Base-by-base conservation (phyloP, 1,140 invertebrate species). In the Chironomus tepperi region DNA sequence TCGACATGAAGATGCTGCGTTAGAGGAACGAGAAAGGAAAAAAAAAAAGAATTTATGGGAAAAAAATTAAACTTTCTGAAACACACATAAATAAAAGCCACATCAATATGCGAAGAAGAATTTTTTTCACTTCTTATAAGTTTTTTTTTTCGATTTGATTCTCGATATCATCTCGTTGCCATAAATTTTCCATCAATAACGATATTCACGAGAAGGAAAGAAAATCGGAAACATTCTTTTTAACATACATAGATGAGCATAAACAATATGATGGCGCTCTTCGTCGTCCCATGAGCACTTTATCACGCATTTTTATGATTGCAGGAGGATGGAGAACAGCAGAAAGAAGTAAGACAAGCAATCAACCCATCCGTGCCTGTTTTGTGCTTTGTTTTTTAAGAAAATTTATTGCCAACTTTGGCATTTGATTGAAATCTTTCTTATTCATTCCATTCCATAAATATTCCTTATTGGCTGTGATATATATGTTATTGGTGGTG, bases 1-100 rank as follows among this genome's bases (percentile, higher is more conserved):
- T n/a, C 12, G 47, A 57, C 47, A 15, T 57, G 47, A 57, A 57
- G 12, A 9, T 57, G 47, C 47, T 57, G 47, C 47, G 12, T 15
- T 57, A 18, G 16, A 19, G 9, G 65, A 34, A 34, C 24, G 24
- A 34, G 24, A 2, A 34, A 34, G 24, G 5, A 34, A 1, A 34
- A 34, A 34, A 34, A 34, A 34, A n/a, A n/a, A 70, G 19, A 70
- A 70, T 19, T 70, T 70, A 21, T 70, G 65, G 47, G 47, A 16
- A 70, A 70, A 70, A 70, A 70, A 70, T 70, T 70, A 70, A 70
- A 70, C 65, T 70, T 70, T 70, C 18, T 70, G 19, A 70, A 70
- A 19, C 16, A 21, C 16, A 70, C 65, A 70, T 70, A 70, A 70
- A 70, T 70, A 70, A 70, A 70, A 70, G 65, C 65, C 18, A 70